A percentile compares a stretch with the other conserved stretches of the same genome.
Conservation (phyloP, 2,888 invertebrate species). For the Eristalis intricaria region DNA sequence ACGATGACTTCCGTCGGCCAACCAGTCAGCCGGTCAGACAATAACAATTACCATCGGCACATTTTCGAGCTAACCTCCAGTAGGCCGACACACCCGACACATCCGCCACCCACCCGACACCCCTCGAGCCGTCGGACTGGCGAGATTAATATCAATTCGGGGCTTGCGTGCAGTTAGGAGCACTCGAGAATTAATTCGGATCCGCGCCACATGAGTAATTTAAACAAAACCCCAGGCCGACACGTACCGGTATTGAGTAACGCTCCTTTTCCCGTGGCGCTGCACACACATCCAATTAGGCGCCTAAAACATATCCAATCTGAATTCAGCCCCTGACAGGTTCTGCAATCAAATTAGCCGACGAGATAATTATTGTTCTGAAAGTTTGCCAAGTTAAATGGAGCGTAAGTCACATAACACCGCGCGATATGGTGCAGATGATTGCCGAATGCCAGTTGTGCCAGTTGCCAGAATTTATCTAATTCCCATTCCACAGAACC, state of each 20-base stretch:
- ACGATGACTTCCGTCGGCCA: constrained; percentile 55
- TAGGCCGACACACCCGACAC: not conserved
- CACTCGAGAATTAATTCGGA: constrained; percentile 49
- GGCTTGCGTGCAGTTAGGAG: constrained; percentile 21
- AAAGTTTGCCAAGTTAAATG: constrained; percentile 66
- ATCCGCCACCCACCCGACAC: not conserved
- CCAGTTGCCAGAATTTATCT: constrained; percentile 23
- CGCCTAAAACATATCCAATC: constrained; percentile 39
- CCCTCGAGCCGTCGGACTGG: not conserved
- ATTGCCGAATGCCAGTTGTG: not conserved
- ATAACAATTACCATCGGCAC: constrained; percentile 65
- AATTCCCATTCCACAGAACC: constrained; percentile 5
- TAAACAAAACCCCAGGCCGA: constrained; percentile 17
- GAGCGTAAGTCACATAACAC: constrained; percentile 44
- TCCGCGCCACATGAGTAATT: constrained; percentile 51
- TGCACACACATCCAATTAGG: constrained; percentile 19
- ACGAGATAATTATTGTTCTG: constrained; percentile 66
- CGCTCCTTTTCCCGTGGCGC: constrained; percentile 3
- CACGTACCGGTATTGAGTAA: constrained; percentile 17
- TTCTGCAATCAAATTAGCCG: constrained; percentile 62
- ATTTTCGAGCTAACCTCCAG: constrained; percentile 33
- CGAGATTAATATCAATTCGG: constrained; percentile 58
- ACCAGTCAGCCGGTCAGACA: constrained; percentile 57
- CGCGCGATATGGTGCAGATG: constrained; percentile 24
- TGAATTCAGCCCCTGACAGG: not conserved